A percentile compares a stretch with the other conserved stretches of the same genome.
Conservation (phyloP, 64 coral and sea anemone species). For the Montipora cactus region DNA sequence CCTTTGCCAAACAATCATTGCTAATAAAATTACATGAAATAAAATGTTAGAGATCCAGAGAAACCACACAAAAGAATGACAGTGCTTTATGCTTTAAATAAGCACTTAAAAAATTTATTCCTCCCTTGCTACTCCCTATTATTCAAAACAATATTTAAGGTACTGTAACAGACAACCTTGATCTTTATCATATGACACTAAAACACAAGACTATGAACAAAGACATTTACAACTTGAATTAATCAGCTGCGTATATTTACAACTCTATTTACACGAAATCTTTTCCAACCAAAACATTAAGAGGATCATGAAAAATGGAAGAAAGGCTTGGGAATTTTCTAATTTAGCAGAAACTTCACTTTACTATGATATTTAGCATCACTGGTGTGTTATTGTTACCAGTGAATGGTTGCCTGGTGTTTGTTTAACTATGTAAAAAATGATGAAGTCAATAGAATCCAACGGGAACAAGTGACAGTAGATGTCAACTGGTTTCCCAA, state of each 20-base stretch:
- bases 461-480: neutral
- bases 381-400: neutral
- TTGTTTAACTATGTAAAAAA: neutral
- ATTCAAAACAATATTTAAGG: neutral
- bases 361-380: neutral
- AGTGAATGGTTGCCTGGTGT: neutral
- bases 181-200: neutral
- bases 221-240: conserved; percentile 42
- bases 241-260: conserved; percentile 47
- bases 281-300: conserved; percentile 13
- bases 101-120: conserved; percentile 7
- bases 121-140: conserved; percentile 30
- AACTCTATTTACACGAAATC: conserved; percentile 30
- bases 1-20: too few species aligned
- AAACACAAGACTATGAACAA: conserved; percentile 13
- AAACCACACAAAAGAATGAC: too few species aligned
- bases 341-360: neutral
- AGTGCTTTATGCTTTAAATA: neutral
- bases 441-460: neutral
- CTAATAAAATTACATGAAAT: too few species aligned
- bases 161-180: neutral
- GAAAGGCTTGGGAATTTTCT: neutral
- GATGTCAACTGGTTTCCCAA: neutral
- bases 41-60: too few species aligned
- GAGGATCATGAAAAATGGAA: neutral